Base-by-base conservation (phyloP, 2,888 invertebrate species). In the Macrophya annulata region DNA sequence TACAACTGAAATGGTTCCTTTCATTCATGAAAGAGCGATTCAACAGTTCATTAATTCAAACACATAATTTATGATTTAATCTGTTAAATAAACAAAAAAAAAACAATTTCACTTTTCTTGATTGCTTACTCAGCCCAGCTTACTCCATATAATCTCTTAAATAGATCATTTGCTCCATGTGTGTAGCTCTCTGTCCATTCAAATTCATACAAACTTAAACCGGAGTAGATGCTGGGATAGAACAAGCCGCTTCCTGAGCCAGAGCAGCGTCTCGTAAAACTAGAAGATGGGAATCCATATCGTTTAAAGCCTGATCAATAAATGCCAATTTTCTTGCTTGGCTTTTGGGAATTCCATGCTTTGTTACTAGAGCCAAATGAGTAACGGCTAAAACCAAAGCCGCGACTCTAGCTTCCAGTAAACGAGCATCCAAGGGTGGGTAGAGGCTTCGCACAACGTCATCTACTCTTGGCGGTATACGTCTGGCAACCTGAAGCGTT, bases 361-460 rank as follows among this genome's bases (percentile, higher is more conserved):
- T 95, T 87, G 96, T 95, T n/a, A 96, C 95, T 74, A 96, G 92
- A 0, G 96, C 96, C 86, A 96, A 94, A 89, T 96, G 96, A 65
- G 95, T 96, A 3, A 96, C 96, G 10, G 96, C 96, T 74, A 96
- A 92, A 1, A 96, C 95, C 84, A 96, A 91, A 17, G 96, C 96
- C 45, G 95, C 95, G 65, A 96, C 96, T 89, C 96, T 94, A 0
- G 96, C 96, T 92, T 96, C 96, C 86, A 96, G 92, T 6, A 96
- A 93, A 59, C 96, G 94, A 0, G 96, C 95, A 92, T 96, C 96
- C 87, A 96, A 91, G 6, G 96, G 96, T 17, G 96, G 96, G 91
- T 96, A 96, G 95, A 97, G 95, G 86, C 96, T 95, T 85, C 95
- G 93, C 0, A 96, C 96, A 87, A 97, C 96, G 90, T 96, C 96